A percentile compares a stretch with the other conserved stretches of the same genome.
Conservation (phyloP, 1,140 invertebrate species). For the Coenobita brevimanus region DNA sequence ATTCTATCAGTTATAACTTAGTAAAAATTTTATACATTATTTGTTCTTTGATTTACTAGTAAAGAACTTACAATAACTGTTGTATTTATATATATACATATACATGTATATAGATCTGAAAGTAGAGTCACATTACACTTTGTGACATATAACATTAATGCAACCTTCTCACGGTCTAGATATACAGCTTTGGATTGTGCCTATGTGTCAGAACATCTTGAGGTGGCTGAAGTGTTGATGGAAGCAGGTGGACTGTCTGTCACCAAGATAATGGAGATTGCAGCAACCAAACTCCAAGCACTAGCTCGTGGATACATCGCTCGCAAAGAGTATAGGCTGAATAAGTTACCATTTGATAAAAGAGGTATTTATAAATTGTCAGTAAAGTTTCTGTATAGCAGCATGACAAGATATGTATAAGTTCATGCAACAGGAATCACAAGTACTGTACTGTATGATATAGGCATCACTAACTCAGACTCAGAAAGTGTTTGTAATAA, state of each 20-base stretch:
- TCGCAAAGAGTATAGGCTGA: not conserved
- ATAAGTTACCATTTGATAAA: not conserved
- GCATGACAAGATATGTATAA: too few species aligned
- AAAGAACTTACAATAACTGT: too few species aligned
- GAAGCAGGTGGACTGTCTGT: conserved; percentile 48
- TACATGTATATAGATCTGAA: not conserved
- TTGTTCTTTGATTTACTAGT: too few species aligned
- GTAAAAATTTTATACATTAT: too few species aligned
- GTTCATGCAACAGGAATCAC: too few species aligned
- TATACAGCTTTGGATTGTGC: conserved; percentile 57
- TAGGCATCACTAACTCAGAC: too few species aligned
- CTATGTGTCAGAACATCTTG: conserved; percentile 50
- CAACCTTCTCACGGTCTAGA: not conserved
- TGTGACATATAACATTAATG: not conserved
- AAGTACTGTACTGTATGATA: too few species aligned
- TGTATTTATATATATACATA: too few species aligned
- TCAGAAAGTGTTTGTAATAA: too few species aligned
- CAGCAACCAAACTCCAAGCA: conserved; percentile 40
- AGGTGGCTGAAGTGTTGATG: conserved; percentile 49
- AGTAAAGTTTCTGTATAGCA: too few species aligned
- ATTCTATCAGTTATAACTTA: too few species aligned
- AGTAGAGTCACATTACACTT: not conserved
- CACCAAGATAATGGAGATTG: conserved; percentile 53
- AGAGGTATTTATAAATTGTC: too few species aligned
- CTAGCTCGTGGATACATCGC: conserved; percentile 24